Conservation (phyloP, 2,113 vertebrate species). For the Nibea coibor region DNA sequence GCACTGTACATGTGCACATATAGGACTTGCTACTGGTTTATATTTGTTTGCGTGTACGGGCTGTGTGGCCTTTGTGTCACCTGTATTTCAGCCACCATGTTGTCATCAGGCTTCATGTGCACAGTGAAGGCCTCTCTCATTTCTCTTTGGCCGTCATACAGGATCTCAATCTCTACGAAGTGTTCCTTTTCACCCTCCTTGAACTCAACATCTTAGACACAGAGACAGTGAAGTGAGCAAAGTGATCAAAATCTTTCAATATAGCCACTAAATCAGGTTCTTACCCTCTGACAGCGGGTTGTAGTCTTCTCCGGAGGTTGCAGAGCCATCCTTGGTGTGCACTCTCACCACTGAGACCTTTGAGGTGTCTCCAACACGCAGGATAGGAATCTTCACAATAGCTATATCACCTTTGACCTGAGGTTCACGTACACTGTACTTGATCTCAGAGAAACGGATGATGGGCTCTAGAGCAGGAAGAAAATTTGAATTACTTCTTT, state of each 20-base stretch:
- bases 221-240: constrained; percentile 29
- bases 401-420: constrained; percentile 82
- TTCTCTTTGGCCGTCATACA: constrained; percentile 88
- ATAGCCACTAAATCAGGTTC: constrained; percentile 1
- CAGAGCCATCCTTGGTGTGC: constrained; percentile 91
- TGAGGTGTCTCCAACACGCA: constrained; percentile 86
- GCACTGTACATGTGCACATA: constrained; percentile 31
- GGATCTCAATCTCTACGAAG: constrained; percentile 87
- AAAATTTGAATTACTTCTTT: neutral
- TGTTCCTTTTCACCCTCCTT: constrained; percentile 87
- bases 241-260: neutral
- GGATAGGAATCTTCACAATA: constrained; percentile 84
- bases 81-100: constrained; percentile 90
- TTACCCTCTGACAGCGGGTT: constrained; percentile 89
- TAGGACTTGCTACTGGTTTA: constrained; percentile 13
- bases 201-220: constrained; percentile 86
- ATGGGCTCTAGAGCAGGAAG: constrained; percentile 78
- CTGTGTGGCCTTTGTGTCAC: constrained; percentile 71
- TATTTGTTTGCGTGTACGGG: constrained; percentile 28
- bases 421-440: constrained; percentile 87
- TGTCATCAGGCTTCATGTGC: constrained; percentile 89
- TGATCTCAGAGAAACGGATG: constrained; percentile 89
- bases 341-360: constrained; percentile 88
- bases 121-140: constrained; percentile 89
- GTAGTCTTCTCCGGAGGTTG: constrained; percentile 89